Evolutionary conservation across 2,113 vertebrate genomes (phyloP).

Genomic region (Microcebus jonahi): DNA sequence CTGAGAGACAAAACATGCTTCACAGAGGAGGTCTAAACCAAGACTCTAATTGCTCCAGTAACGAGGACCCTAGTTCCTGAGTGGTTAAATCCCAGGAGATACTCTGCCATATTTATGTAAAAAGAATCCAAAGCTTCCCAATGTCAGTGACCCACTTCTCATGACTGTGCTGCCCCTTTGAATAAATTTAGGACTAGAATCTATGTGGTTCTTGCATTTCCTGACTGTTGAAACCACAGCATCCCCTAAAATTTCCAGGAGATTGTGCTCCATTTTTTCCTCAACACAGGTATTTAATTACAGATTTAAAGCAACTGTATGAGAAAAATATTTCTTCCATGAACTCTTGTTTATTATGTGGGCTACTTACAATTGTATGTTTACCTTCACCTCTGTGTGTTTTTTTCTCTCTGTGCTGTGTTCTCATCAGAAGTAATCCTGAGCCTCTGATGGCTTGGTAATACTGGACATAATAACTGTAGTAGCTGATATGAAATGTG

Average conservation of each 20-base stretch:
- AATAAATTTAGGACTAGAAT: background rate
- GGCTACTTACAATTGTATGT: background rate
- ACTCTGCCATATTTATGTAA: background rate
- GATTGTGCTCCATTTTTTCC: background rate
- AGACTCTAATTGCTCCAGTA: constrained; percentile 34
- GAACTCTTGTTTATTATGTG: background rate
- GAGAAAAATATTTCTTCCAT: background rate
- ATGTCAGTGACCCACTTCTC: background rate
- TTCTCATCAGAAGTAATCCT: background rate
- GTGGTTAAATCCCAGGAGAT: constrained; percentile 6
- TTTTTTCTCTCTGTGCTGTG: background rate
- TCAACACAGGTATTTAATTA: constrained; percentile 8
- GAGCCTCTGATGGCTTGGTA: background rate
- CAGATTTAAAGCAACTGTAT: background rate
- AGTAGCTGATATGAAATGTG: background rate
- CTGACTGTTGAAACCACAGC: background rate
- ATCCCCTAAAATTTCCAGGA: background rate
- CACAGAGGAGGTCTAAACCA: background rate
- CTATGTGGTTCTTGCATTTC: background rate
- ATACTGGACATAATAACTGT: background rate
- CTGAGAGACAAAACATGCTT: background rate
- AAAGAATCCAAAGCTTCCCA: background rate
- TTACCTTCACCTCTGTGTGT: background rate
- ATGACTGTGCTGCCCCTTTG: background rate
- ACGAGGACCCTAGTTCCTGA: background rate